A percentile compares a stretch with the other conserved stretches of the same genome.
Conservation (phyloP, 2,113 vertebrate genomes). For the Bombycilla garrulus region DNA sequence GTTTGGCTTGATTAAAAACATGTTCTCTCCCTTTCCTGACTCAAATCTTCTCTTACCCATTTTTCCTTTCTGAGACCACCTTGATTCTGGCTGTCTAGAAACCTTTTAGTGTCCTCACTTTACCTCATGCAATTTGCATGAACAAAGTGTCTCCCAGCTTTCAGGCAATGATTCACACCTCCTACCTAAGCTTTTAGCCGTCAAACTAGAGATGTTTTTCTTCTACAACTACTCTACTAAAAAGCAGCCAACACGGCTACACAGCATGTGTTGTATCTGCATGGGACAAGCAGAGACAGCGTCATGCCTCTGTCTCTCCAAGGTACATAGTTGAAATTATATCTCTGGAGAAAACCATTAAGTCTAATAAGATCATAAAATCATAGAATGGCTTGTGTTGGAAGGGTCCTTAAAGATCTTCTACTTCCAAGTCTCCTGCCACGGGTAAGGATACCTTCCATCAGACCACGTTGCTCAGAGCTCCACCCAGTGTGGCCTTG, state of each 20-base stretch:
- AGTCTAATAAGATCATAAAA: background rate
- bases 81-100: background rate
- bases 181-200: slow-evolving; percentile 42
- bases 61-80: background rate
- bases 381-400: background rate
- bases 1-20: background rate
- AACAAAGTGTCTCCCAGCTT: slow-evolving; percentile 39
- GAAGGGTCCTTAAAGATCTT: background rate
- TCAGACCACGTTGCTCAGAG: background rate
- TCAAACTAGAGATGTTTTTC: slow-evolving; percentile 4
- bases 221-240: background rate
- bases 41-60: background rate
- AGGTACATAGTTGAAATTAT: background rate
- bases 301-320: background rate
- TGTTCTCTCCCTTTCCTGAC: background rate
- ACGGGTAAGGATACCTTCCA: background rate
- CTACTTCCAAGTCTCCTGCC: background rate
- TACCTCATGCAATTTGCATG: background rate
- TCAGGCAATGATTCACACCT: slow-evolving; percentile 51
- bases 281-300: background rate
- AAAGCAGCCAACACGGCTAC: background rate
- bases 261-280: background rate
- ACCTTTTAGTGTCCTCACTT: slow-evolving; percentile 28
- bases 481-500: background rate
- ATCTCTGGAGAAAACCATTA: background rate